Evolutionary conservation across 1,140 invertebrate genomes (phyloP).

Genomic region (Hylaeus anthracinus): DNA sequence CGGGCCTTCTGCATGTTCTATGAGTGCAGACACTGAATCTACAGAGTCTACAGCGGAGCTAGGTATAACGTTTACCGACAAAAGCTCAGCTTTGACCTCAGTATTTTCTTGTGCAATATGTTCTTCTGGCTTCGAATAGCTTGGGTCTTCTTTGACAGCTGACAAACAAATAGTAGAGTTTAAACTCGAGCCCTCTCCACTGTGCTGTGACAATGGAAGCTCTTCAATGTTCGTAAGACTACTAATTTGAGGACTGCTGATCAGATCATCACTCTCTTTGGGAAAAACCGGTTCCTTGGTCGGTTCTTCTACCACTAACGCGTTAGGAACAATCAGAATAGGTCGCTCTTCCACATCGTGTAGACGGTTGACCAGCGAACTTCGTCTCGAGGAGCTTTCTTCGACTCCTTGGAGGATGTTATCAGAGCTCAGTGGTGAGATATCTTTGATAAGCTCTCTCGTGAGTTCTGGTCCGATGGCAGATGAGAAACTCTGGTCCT

Average conservation of each 20-base stretch:
- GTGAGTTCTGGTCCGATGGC: conserved; percentile 50
- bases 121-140: not conserved
- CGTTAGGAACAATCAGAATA: not conserved
- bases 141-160: not conserved
- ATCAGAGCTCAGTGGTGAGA: not conserved
- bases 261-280: not conserved
- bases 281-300: not conserved
- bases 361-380: not conserved
- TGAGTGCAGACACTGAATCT: conserved; percentile 1
- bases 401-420: not conserved
- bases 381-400: not conserved
- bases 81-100: not conserved
- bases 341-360: not conserved
- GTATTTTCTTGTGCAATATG: not conserved
- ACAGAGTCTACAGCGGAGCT: conserved; percentile 5
- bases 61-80: not conserved
- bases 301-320: not conserved
- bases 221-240: not conserved
- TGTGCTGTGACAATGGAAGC: not conserved
- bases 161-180: conserved; percentile 14
- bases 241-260: not conserved
- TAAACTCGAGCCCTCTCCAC: not conserved
- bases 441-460: not conserved
- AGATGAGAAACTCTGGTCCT: conserved; percentile 70
- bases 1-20: conserved; percentile 11